Percentiles rank a stretch among this genome's conserved stretches.
Conservation (phyloP, 2,888 invertebrate genomes). For the Torymus tubicola region DNA sequence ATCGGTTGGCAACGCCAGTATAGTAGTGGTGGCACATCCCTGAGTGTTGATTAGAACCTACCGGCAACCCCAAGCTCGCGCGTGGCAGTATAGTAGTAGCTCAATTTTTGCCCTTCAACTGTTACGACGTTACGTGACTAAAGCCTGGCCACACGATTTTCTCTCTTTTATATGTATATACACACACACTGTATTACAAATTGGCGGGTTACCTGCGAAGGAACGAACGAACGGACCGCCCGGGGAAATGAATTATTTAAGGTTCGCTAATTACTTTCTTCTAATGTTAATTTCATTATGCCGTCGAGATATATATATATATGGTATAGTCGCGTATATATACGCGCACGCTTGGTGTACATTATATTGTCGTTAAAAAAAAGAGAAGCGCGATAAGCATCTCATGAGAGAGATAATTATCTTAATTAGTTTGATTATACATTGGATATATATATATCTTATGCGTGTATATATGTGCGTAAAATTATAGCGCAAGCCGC, state of each 20-base stretch:
- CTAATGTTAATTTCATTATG: slow-evolving; percentile 44
- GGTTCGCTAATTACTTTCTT: slow-evolving; percentile 39
- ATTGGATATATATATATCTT: neutral
- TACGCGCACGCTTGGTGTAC: neutral
- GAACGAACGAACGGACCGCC: neutral
- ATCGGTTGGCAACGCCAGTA: slow-evolving; percentile 51
- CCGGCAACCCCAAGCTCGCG: neutral
- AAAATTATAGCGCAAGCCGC: neutral
- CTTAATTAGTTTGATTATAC: slow-evolving; percentile 37
- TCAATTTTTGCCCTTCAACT: slow-evolving; percentile 56
- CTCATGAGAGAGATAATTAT: slow-evolving; percentile 9
- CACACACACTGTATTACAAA: slow-evolving; percentile 27
- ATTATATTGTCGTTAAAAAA: slow-evolving; percentile 8
- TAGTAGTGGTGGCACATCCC: slow-evolving; percentile 21
- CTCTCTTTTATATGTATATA: neutral
- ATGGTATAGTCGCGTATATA: too few species aligned
- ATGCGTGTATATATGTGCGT: neutral
- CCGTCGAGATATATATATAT: slow-evolving; percentile 12
- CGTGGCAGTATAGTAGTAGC: slow-evolving; percentile 15
- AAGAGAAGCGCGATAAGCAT: neutral
- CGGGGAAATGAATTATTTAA: slow-evolving; percentile 35
- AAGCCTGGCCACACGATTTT: neutral
- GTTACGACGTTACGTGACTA: slow-evolving; percentile 56
- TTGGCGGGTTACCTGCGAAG: slow-evolving; percentile 2
- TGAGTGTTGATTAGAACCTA: slow-evolving; percentile 56